Conservation (phyloP, 2,888 invertebrate species). For the Macaria liturata region DNA sequence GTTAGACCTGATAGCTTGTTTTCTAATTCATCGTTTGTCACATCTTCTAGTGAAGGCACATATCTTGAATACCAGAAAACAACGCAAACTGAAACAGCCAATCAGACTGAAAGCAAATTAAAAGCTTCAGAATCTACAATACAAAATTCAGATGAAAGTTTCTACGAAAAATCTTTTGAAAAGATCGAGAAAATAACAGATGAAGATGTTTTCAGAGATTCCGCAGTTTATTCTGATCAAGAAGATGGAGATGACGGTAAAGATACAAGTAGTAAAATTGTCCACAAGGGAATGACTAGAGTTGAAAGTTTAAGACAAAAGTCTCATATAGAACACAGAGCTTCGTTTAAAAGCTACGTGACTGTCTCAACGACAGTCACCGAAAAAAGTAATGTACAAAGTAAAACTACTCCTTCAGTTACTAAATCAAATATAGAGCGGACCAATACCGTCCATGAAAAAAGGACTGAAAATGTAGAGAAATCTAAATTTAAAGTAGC, state of each 20-base stretch:
- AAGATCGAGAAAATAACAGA: conserved; percentile 88
- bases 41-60: conserved; percentile 80
- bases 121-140: conserved; percentile 34
- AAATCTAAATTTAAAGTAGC: conserved; percentile 78
- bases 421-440: conserved; percentile 22
- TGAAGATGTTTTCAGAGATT: conserved; percentile 89
- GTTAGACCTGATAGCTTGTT: conserved; percentile 80
- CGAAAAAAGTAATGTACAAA: conserved; percentile 51
- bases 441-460: conserved; percentile 36
- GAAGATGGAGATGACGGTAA: conserved; percentile 78
- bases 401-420: conserved; percentile 41
- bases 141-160: conserved; percentile 84
- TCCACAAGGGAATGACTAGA: conserved; percentile 52
- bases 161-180: conserved; percentile 90
- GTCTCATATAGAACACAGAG: conserved; percentile 32
- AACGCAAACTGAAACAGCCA: conserved; percentile 15
- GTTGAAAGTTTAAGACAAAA: conserved; percentile 58
- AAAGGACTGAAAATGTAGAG: conserved; percentile 47
- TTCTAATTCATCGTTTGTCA: conserved; percentile 83
- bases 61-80: conserved; percentile 60
- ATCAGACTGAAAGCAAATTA: conserved; percentile 37
- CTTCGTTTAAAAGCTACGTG: conserved; percentile 59
- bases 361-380: conserved; percentile 47
- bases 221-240: conserved; percentile 92
- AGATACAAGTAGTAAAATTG: conserved; percentile 44